These are phyloP conservation scores for Eilema sororculum DNA, from an alignment of 2,888 invertebrate species.

Conservation along the genomic window DNA sequence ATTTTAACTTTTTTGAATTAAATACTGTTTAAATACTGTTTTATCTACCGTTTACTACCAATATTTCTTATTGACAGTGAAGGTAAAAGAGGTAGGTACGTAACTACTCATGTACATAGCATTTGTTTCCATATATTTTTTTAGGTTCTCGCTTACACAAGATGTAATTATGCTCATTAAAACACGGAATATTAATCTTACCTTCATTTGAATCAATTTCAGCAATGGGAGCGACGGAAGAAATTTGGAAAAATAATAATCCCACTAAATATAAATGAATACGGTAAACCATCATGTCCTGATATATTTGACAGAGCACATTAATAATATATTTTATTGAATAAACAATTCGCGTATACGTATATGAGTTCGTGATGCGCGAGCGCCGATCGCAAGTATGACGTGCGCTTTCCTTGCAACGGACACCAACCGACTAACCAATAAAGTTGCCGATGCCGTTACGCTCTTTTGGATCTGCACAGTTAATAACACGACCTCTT, in stretches of 20 bases:
- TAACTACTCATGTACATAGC: too few species aligned
- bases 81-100: too few species aligned
- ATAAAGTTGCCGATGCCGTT: slow-evolving; percentile 45
- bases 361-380: slow-evolving; percentile 49
- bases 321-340: slow-evolving; percentile 19
- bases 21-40: too few species aligned
- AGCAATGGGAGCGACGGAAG: slow-evolving; percentile 74
- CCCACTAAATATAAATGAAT: slow-evolving; percentile 70
- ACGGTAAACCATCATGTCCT: slow-evolving; percentile 62
- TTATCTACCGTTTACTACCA: too few species aligned
- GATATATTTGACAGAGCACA: slow-evolving; percentile 47
- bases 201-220: slow-evolving; percentile 80
- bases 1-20: too few species aligned
- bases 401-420: slow-evolving; percentile 61
- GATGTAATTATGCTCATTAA: background rate
- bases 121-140: too few species aligned
- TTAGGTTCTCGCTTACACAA: too few species aligned
- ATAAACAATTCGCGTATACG: slow-evolving; percentile 37
- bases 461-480: slow-evolving; percentile 58
- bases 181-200: slow-evolving; percentile 55
- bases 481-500: slow-evolving; percentile 54
- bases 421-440: slow-evolving; percentile 59
- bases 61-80: too few species aligned
- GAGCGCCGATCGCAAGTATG: slow-evolving; percentile 26
- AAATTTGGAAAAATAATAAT: slow-evolving; percentile 69